These are phyloP conservation scores for Tylochromis polylepis DNA, from an alignment of 2,113 vertebrate species.

Conservation along the genomic window DNA sequence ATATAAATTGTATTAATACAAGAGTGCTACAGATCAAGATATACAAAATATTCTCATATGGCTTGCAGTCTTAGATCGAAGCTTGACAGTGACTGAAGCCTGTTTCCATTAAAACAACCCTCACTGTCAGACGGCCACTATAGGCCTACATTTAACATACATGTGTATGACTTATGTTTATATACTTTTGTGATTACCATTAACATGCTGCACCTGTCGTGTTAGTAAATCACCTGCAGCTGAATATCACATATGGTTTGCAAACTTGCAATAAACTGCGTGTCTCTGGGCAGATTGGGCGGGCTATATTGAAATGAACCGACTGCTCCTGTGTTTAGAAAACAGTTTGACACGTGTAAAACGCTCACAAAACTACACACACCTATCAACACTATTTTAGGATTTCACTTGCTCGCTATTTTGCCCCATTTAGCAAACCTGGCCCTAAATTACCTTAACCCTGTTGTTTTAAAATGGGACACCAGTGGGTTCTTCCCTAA, in stretches of 20 bases:
- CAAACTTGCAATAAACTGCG: background rate
- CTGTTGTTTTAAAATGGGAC: background rate
- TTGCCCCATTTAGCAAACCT: background rate
- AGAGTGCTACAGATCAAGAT: background rate
- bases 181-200: background rate
- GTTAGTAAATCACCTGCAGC: background rate
- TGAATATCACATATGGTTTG: background rate
- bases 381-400: background rate
- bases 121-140: background rate
- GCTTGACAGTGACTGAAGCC: background rate
- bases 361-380: fast-evolving
- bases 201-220: background rate
- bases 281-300: background rate
- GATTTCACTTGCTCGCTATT: background rate
- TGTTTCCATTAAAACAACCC: background rate
- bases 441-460: background rate
- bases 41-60: background rate
- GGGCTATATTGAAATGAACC: background rate
- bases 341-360: fast-evolving
- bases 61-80: background rate
- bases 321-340: background rate
- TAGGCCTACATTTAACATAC: background rate
- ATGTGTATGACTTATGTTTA: background rate
- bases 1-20: background rate
- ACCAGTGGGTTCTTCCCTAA: background rate